Evolutionary conservation across 2,113 vertebrate species (phyloP), one percentile per base, ranked within the genome.

Genomic region (Podarcis raffonei): DNA sequence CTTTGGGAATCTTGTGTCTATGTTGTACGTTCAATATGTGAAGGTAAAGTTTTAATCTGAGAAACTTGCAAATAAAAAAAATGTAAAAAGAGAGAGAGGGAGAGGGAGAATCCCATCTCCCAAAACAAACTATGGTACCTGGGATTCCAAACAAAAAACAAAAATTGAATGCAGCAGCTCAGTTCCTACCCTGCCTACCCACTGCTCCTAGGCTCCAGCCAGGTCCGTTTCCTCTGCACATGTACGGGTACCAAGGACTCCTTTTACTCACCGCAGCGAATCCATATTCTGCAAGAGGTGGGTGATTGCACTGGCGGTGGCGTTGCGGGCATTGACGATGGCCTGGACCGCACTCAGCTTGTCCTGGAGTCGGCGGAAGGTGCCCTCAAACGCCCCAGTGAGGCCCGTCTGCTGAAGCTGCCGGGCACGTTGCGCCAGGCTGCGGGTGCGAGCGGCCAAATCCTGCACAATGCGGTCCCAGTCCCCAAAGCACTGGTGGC

Each of bases 401-500:
- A 98, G 96, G 13, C 99, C 99, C 0, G 97, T 98, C 89, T 97
- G 98, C 92, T 98, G 98, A 85, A 99, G 96, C 88, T 98, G 97
- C 84, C 95, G 97, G 8, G 95, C 97, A 4, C 96, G 96, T 77
- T 98, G 96, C 0, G 97, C 97, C 68, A 99, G 96, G 0, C 86
- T 92, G 88, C 95, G 97, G 30, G 98, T 97, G 3, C 97, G 98
- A 16, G 97, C 92, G 0, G 97, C 98, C 93, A 99, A 92, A 89
- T 99, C 99, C 97, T 99, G 99, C 30, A 99, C 98, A 32, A 99
- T 97, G 1, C 98, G 98, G 93, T 99, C 98, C 99, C 99, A 99
- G 95, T 99, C 99, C 20, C 99, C 99, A 0, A 99, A 99, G 93
- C 99, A 99, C 74, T 98, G 96, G 62, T 99, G 99, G 92, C 99